Evolutionary conservation across 2,888 invertebrate genomes (phyloP).

Genomic region (Phymatocera aterrima): DNA sequence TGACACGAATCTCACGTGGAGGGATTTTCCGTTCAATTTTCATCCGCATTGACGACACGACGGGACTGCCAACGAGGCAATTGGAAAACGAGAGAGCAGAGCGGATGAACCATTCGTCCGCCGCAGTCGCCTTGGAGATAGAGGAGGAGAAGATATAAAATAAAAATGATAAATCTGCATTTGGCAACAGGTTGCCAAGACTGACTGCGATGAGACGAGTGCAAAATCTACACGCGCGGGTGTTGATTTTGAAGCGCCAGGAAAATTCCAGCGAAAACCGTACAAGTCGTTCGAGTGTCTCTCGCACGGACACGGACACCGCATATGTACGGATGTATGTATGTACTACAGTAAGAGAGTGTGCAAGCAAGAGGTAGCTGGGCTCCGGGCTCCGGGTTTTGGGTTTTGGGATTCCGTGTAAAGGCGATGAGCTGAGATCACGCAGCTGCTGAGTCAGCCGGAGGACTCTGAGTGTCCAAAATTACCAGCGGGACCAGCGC

Average conservation of each 20-base stretch:
- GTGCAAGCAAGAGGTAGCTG: not conserved
- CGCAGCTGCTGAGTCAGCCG: constrained; percentile 36
- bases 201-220: not conserved
- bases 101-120: too few relatives aligned
- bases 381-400: too few relatives aligned
- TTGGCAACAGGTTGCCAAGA: constrained; percentile 9
- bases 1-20: too few relatives aligned
- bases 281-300: not conserved
- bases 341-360: not conserved
- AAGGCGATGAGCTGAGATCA: constrained; percentile 20
- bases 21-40: not conserved
- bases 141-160: not conserved
- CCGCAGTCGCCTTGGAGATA: too few relatives aligned
- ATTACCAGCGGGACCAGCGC: not conserved
- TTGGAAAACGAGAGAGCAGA: too few relatives aligned
- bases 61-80: not conserved
- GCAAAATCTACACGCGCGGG: not conserved
- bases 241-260: not conserved
- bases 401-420: not conserved
- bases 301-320: not conserved
- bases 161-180: not conserved
- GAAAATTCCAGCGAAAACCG: not conserved
- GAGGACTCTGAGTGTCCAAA: constrained; percentile 17
- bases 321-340: not conserved
- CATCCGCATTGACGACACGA: not conserved